Evolutionary conservation across 2,113 vertebrate genomes (phyloP), one percentile per base, ranked within the genome.

Genomic region (Donacobius atricapilla): DNA sequence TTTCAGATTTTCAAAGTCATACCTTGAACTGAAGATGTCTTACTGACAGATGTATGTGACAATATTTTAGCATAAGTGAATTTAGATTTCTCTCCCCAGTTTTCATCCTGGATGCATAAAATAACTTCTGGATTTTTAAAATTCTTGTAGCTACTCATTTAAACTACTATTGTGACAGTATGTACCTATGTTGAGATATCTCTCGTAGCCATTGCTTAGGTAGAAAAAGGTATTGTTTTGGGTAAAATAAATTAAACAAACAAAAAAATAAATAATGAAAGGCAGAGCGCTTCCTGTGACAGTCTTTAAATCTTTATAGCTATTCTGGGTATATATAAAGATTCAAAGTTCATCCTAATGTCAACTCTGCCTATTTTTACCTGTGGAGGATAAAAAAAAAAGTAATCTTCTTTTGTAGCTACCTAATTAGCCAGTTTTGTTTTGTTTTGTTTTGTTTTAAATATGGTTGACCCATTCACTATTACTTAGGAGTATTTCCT

Each of bases 391-490:
- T 30, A 44, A 58, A 69, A 5, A 24, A 72, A 58, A 15, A 24
- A 31, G 2, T 0, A 0, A 18, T 51, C 73, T 31, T 64, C 3
- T 11, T n/a, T 42, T 47, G 1, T 35, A 80, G 39, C 22, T 44
- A n/a, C 5, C 4, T 72, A 83, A 83, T 82, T 85, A 92, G 1
- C 5, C 14, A 56, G 18, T 45, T 45, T 20, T 45, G n/a, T n/a
- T 45, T 45, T 22, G 18, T 7, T 48, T 19, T 48, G 11, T 25
- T 48, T 30, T 70, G 80, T 69, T 15, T 19, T 1, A 14, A 50
- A 37, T 12, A 13, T 4, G 15, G 23, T n/a, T 80, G 4, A 51
- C 27, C 5, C 14, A 28, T 28, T 94, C 63, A 33, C 7, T 75
- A 16, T 48, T 87, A 77, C 68, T 94, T 71, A 79, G 11, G n/a